Base-by-base conservation (phyloP, 2,888 invertebrate genomes). In the Erebia ligea region DNA sequence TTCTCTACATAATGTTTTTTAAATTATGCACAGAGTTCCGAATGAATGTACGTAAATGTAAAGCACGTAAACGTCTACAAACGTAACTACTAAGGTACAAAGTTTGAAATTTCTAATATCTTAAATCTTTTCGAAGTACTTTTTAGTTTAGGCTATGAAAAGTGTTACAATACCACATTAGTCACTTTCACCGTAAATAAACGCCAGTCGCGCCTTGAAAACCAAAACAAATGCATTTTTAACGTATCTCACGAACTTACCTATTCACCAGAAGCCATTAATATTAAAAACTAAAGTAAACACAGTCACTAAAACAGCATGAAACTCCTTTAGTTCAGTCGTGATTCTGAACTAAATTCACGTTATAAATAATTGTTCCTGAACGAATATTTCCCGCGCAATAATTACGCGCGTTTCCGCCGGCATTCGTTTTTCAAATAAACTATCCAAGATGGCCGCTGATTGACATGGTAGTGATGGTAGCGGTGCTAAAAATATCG, bases 401-500 rank as follows among this genome's bases (percentile, higher is more conserved):
- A 77, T 82, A 70, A 79, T 76, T 80, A 79, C 90, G 89, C 86
- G 84, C 85, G 88, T 79, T 86, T 86, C 86, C 86, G 85, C 78
- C 84, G 81, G 85, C 80, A 82, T 88, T 86, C 88, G 86, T 85
- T 89, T 91, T 91, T 90, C 88, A 90, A 91, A 91, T 91, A 91
- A 87, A 84, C 83, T 82, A 86, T 87, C 84, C 88, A 90, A 90
- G 80, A 91, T 91, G 91, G 91, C 90, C 74, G 84, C 77, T 80
- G 82, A 76, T 69, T 76, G 77, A 78, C 74, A 75, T 63, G 45
- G 67, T 63, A 88, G 89, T 86, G 87, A 66, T 75, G 79, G 34
- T 54, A 42, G 45, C 71, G 56, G 62, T 67, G 65, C 64, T 42
- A 61, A 66, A 42, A 68, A 56, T 71, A 71, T 75, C 75, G 77